Evolutionary conservation across 37 sponge, comb jelly and placozoan species (phyloP).

Genomic region (Cliona cf. orientalis): DNA sequence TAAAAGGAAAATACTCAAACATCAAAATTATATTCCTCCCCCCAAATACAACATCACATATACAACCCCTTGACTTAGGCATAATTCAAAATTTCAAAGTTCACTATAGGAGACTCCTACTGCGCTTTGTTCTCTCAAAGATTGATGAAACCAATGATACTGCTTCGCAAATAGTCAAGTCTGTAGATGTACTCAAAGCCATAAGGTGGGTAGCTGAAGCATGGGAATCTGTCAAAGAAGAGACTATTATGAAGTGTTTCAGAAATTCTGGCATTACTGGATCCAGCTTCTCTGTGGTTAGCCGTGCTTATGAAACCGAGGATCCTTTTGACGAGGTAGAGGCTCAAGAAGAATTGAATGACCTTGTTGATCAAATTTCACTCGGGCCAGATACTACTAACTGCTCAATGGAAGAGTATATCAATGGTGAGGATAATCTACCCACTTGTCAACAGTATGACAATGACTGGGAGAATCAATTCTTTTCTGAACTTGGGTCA

Average conservation of each 20-base stretch:
- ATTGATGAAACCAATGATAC: slow-evolving; percentile 52
- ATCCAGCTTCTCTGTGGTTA: slow-evolving; percentile 14
- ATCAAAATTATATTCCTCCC: slow-evolving; percentile 64
- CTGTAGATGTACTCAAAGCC: slow-evolving; percentile 32
- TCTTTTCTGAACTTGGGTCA: too few relatives aligned
- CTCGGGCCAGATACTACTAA: too few relatives aligned
- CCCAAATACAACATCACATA: slow-evolving; percentile 51
- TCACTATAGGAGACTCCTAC: slow-evolving; percentile 28
- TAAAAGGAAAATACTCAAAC: slow-evolving; percentile 63
- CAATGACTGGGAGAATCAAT: too few relatives aligned
- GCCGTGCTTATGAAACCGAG: too few relatives aligned
- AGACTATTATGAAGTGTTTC: slow-evolving; percentile 75
- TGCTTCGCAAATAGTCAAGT: slow-evolving; percentile 41
- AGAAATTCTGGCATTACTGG: slow-evolving; percentile 63
- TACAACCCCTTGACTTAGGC: slow-evolving; percentile 75
- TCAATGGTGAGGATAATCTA: too few relatives aligned
- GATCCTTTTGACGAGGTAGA: too few relatives aligned
- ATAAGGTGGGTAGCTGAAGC: slow-evolving; percentile 65
- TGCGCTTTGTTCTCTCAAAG: slow-evolving; percentile 57
- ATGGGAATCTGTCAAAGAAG: slow-evolving; percentile 43
- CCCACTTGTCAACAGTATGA: too few relatives aligned
- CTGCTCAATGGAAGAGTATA: too few relatives aligned
- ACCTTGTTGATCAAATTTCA: too few relatives aligned
- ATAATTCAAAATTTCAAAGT: slow-evolving; percentile 60
- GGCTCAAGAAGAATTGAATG: too few relatives aligned